A percentile compares a stretch with the other conserved stretches of the same genome.
phyloP scores from a whole-genome alignment of 2,888 invertebrate genomes.

The Nomada goodeniana region DNA sequence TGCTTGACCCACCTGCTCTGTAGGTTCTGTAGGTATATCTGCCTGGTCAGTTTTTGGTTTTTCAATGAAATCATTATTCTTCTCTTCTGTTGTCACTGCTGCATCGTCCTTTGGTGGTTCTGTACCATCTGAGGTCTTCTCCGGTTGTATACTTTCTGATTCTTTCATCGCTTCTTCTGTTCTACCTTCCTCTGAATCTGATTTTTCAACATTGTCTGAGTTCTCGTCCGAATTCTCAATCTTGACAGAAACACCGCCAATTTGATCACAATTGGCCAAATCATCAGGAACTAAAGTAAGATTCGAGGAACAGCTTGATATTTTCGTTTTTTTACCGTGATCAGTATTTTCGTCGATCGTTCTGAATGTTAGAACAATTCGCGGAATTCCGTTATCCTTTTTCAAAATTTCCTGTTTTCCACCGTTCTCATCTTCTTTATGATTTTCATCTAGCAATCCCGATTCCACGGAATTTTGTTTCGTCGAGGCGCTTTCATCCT shows the following conservation, averaged over 20 bases:
- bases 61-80: conserved; percentile 42
- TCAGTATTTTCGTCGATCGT: conserved; percentile 84
- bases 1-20: conserved; percentile 48
- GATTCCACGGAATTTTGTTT: conserved; percentile 35
- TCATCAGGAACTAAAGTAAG: conserved; percentile 81
- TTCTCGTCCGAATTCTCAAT: conserved; percentile 81
- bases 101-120: conserved; percentile 29
- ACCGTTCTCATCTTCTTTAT: conserved; percentile 54
- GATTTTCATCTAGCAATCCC: conserved; percentile 52
- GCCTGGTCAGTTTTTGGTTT: conserved; percentile 52
- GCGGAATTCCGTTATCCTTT: conserved; percentile 85
- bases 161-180: conserved; percentile 49
- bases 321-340: conserved; percentile 82
- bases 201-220: conserved; percentile 84
- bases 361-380: conserved; percentile 88
- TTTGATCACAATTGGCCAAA: conserved; percentile 79
- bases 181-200: conserved; percentile 84
- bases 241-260: conserved; percentile 83
- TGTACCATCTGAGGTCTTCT: conserved; percentile 17
- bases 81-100: conserved; percentile 39
- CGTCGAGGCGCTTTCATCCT: conserved; percentile 22
- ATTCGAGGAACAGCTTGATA: conserved; percentile 82
- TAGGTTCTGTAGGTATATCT: conserved; percentile 18
- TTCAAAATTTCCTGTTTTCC: conserved; percentile 66
- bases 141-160: conserved; percentile 47